Evolutionary conservation across 2,888 invertebrate species (phyloP).

Genomic region (Coelinius sp.): DNA sequence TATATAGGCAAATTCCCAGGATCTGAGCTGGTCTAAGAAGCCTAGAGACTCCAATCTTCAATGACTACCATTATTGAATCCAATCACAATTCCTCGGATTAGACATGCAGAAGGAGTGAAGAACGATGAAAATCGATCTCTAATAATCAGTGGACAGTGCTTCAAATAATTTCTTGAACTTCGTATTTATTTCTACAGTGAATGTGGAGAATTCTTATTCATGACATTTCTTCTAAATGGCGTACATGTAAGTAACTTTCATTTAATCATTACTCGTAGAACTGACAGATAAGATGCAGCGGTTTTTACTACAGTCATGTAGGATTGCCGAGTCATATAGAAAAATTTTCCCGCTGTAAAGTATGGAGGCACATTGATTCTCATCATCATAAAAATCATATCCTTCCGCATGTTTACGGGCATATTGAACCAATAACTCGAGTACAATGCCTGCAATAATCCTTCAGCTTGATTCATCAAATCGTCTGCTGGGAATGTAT

Average conservation of each 20-base stretch:
- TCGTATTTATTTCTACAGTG: too few species aligned
- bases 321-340: constrained; percentile 48
- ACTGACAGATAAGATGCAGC: constrained; percentile 52
- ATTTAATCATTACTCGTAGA: constrained; percentile 47
- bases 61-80: too few species aligned
- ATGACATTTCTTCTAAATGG: neutral
- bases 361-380: constrained; percentile 49
- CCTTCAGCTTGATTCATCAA: constrained; percentile 51
- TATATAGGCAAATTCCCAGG: too few species aligned
- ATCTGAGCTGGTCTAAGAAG: too few species aligned
- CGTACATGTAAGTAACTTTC: neutral
- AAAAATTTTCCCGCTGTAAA: constrained; percentile 53
- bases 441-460: constrained; percentile 49
- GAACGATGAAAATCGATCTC: too few species aligned
- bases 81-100: too few species aligned
- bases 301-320: constrained; percentile 50
- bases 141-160: too few species aligned
- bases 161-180: too few species aligned
- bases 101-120: too few species aligned
- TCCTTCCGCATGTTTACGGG: constrained; percentile 48
- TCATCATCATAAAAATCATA: constrained; percentile 53
- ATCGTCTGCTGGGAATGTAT: constrained; percentile 54
- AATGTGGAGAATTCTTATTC: constrained; percentile 1
- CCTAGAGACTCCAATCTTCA: too few species aligned
- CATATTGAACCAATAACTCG: constrained; percentile 52